Percentiles rank a stretch among this genome's conserved stretches.
Conservation (phyloP, 2,888 invertebrate species). For the Drosophila borborema region DNA sequence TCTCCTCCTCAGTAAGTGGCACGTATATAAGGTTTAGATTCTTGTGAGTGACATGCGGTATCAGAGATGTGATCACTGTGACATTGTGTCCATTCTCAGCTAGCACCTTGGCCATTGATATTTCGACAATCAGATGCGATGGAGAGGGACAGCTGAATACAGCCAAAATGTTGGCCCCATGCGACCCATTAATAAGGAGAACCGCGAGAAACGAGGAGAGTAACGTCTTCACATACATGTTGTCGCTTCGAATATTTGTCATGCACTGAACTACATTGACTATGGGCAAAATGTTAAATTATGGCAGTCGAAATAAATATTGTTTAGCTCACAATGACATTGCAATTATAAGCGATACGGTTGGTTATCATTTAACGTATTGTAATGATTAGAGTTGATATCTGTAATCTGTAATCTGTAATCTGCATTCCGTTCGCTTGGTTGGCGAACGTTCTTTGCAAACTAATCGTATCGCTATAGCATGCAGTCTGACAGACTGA, state of each 20-base stretch:
- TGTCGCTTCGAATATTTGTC: background rate
- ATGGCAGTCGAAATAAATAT: background rate
- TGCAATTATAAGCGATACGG: background rate
- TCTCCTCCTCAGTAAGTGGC: conserved; percentile 50
- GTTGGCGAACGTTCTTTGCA: background rate
- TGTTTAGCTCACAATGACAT: background rate
- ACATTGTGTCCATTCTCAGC: conserved; percentile 83
- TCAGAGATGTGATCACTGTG: conserved; percentile 75
- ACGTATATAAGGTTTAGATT: conserved; percentile 67
- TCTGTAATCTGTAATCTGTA: too few relatives aligned
- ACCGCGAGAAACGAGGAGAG: background rate
- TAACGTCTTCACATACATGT: conserved; percentile 4
- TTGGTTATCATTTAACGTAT: background rate
- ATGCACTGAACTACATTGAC: conserved; percentile 1
- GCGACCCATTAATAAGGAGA: conserved; percentile 10
- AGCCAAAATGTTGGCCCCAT: conserved; percentile 77
- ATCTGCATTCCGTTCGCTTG: background rate
- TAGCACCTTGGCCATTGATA: conserved; percentile 74
- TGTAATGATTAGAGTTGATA: conserved; percentile 5
- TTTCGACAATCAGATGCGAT: conserved; percentile 82
- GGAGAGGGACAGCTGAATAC: conserved; percentile 75
- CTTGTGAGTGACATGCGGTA: conserved; percentile 65
- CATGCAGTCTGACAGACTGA: background rate
- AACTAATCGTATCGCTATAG: background rate
- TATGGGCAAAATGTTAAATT: background rate